Conservation (phyloP, 1,140 invertebrate species). For the Leptinotarsa undecemlineata region DNA sequence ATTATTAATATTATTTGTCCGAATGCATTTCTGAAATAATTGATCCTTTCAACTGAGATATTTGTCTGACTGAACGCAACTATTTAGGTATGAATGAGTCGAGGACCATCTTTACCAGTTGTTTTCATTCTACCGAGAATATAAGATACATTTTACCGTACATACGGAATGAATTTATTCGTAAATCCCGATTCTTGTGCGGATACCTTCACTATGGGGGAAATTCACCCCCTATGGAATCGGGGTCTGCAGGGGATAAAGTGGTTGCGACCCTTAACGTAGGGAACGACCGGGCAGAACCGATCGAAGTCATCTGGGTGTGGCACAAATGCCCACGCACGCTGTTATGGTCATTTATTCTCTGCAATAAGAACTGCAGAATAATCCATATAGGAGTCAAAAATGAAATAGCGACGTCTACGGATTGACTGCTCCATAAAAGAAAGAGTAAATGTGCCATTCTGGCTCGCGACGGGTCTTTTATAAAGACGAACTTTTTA, state of each 20-base stretch:
- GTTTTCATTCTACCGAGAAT: too few relatives aligned
- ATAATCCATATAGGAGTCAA: neutral
- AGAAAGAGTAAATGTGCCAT: neutral
- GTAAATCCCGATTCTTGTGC: neutral
- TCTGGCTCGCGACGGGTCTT: too few relatives aligned
- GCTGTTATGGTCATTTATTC: slow-evolving; percentile 42
- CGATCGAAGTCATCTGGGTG: slow-evolving; percentile 55
- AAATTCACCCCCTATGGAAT: slow-evolving; percentile 11
- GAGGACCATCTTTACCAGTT: too few relatives aligned
- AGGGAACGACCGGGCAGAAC: slow-evolving; percentile 55
- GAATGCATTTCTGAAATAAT: too few relatives aligned
- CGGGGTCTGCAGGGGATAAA: slow-evolving; percentile 25
- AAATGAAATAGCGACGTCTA: neutral
- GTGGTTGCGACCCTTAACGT: slow-evolving; percentile 47
- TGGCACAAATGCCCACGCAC: slow-evolving; percentile 54
- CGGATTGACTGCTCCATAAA: neutral
- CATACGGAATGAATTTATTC: neutral
- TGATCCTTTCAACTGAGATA: too few relatives aligned
- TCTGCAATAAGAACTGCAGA: neutral
- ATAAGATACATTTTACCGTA: neutral
- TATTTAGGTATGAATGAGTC: too few relatives aligned
- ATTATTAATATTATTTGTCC: too few relatives aligned
- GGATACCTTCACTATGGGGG: slow-evolving; percentile 8
- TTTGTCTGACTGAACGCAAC: too few relatives aligned
- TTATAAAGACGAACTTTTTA: neutral